phyloP scores from a whole-genome alignment of 1,140 invertebrate genomes.

The Lerema accius region DNA sequence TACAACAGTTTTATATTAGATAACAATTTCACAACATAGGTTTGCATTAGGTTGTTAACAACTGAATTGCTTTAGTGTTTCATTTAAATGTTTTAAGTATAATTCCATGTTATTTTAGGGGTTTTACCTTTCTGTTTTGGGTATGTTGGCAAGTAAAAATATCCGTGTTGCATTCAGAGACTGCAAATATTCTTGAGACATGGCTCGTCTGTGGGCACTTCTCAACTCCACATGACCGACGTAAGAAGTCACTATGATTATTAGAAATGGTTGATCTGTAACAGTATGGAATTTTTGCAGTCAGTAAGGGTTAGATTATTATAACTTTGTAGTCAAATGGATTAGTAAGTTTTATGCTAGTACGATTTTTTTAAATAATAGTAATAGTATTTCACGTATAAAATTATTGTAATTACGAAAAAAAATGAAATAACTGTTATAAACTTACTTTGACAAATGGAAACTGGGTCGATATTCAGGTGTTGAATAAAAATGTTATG shows the following conservation, averaged over 20 bases:
- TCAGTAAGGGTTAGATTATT: too few species aligned
- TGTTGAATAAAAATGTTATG: constrained; percentile 43
- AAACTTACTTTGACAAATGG: constrained; percentile 49
- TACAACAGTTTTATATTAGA: too few species aligned
- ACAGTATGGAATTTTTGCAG: constrained; percentile 22
- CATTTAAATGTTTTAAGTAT: too few species aligned
- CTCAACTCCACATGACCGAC: constrained; percentile 87
- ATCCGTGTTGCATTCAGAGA: constrained; percentile 85
- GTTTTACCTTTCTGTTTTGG: constrained; percentile 77
- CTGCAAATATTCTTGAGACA: constrained; percentile 83
- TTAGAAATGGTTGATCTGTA: constrained; percentile 53
- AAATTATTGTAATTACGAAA: too few species aligned
- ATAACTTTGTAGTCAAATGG: too few species aligned
- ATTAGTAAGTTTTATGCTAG: too few species aligned
- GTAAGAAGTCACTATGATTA: constrained; percentile 90
- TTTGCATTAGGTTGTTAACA: too few species aligned
- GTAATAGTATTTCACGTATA: neutral
- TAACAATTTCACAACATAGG: too few species aligned
- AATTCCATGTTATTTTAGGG: too few species aligned
- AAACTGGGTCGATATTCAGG: constrained; percentile 39
- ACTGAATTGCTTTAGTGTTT: too few species aligned
- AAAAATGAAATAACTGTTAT: too few species aligned
- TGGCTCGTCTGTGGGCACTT: constrained; percentile 87
- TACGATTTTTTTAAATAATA: too few species aligned
- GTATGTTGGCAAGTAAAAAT: constrained; percentile 88